These are phyloP conservation scores for Calidris pugnax DNA, from an alignment of 2,113 vertebrate species.

Conservation along the genomic window DNA sequence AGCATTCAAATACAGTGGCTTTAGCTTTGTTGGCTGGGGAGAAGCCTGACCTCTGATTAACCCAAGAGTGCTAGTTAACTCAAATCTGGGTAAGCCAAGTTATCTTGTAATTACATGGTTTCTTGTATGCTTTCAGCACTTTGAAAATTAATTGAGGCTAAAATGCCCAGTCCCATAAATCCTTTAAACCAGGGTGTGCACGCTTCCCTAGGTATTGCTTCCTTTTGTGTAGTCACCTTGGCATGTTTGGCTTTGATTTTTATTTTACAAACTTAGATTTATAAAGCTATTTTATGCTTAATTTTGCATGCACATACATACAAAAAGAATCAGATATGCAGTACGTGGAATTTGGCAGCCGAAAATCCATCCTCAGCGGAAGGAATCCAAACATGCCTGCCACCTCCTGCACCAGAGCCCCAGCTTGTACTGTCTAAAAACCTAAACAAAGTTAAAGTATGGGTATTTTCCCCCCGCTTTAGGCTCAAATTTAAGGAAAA, in stretches of 20 bases:
- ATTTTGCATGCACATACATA: not conserved
- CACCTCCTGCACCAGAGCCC: not conserved
- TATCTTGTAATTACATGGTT: conserved; percentile 7
- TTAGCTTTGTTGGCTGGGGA: not conserved
- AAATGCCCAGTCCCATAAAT: not conserved
- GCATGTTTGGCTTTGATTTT: not conserved
- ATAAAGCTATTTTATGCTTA: not conserved
- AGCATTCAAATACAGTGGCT: not conserved
- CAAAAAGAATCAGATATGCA: not conserved
- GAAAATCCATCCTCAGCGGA: not conserved
- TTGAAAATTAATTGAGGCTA: not conserved
- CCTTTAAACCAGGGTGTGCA: not conserved
- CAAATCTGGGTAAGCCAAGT: not conserved
- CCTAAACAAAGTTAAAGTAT: not conserved
- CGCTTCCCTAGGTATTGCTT: not conserved
- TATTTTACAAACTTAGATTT: not conserved
- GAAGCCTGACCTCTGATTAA: not conserved
- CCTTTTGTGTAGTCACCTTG: not conserved
- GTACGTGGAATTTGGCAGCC: not conserved
- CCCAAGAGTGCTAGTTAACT: not conserved
- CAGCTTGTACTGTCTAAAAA: not conserved
- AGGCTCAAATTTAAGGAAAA: not conserved
- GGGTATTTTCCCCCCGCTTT: not conserved
- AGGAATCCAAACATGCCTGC: not conserved
- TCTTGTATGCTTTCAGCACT: conserved; percentile 24